A percentile compares a stretch with the other conserved stretches of the same genome.
These are phyloP conservation scores for Sciurus carolinensis DNA, from an alignment of 2,797 vertebrate species.

Conservation along the genomic window DNA sequence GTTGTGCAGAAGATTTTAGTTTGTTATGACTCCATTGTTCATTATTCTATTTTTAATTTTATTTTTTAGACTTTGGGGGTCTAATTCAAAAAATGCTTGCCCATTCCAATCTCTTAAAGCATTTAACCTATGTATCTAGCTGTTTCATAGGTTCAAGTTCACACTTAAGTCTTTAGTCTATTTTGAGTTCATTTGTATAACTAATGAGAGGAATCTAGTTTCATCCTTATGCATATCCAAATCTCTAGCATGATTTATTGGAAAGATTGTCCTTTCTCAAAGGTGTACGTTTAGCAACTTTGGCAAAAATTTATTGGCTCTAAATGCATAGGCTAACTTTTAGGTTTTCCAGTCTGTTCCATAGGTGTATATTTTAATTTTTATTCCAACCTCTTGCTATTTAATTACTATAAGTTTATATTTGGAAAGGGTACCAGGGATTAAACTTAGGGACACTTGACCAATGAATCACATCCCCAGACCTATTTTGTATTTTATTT, in stretches of 20 bases:
- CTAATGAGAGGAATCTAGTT: neutral
- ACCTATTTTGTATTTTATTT: no score
- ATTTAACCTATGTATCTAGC: neutral
- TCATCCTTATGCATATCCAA: neutral
- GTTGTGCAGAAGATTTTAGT: no score
- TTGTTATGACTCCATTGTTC: no score
- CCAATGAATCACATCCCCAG: no score
- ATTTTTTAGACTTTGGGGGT: neutral
- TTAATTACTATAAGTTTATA: neutral
- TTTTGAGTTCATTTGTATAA: neutral
- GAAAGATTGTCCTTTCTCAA: neutral
- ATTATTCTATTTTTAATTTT: no score
- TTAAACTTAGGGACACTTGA: no score
- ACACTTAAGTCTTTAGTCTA: neutral
- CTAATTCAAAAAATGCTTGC: neutral
- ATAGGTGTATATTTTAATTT: neutral
- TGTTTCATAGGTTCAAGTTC: neutral
- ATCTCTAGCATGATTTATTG: no score
- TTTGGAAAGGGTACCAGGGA: no score
- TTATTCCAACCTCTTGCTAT: neutral
- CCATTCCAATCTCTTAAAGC: neutral
- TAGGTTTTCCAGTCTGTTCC: neutral
- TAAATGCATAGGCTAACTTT: neutral
- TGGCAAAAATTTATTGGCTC: neutral
- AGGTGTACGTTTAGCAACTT: neutral